Evolutionary conservation across 1,140 invertebrate genomes (phyloP).

Genomic region (Planococcus citri): DNA sequence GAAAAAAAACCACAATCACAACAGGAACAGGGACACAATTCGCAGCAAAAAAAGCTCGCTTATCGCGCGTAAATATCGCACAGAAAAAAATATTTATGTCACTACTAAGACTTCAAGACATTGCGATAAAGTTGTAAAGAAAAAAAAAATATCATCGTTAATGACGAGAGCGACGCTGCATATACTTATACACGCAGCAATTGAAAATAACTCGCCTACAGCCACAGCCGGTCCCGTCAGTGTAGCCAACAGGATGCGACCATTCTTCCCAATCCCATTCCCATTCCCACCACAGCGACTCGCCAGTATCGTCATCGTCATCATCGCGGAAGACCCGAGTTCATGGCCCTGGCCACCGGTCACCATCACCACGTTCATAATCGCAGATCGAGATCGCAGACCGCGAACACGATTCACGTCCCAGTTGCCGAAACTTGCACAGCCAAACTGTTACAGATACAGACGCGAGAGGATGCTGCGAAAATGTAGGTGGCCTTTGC

Average conservation of each 20-base stretch:
- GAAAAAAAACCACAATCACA: no score
- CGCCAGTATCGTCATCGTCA: not conserved
- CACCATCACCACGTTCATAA: no score
- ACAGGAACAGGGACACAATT: no score
- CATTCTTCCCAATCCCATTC: not conserved
- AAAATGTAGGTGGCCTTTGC: no score
- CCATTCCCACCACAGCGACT: not conserved
- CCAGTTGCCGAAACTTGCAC: no score
- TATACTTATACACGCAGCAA: not conserved
- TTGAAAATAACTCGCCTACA: slow-evolving; percentile 3
- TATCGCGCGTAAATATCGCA: not conserved
- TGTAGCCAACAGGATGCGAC: slow-evolving; percentile 1
- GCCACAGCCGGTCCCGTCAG: not conserved
- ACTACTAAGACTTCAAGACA: slow-evolving; percentile 1
- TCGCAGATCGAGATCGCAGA: no score
- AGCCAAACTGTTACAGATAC: no score
- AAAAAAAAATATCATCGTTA: not conserved
- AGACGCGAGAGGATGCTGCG: no score
- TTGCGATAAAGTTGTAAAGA: not conserved
- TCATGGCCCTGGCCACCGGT: no score
- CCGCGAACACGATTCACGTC: no score
- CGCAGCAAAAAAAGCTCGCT: not conserved
- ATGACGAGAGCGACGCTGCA: no score
- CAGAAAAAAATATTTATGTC: not conserved
- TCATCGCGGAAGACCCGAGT: no score